Base-by-base conservation (phyloP, 2,888 invertebrate species). In the Phoenoteleia sp. region DNA sequence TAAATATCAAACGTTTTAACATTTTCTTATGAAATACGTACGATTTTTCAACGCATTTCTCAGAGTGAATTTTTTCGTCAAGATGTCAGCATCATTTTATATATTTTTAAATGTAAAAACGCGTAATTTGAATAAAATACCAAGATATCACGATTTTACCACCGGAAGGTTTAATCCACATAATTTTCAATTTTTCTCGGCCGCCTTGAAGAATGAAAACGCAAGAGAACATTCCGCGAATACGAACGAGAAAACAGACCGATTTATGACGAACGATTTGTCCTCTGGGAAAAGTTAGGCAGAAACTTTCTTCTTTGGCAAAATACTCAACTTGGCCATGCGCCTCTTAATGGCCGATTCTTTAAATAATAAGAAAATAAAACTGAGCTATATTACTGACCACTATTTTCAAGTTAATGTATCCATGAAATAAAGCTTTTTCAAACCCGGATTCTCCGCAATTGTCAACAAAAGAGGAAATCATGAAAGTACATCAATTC, bases 181-280 rank as follows among this genome's bases (percentile, higher is more conserved):
- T 74, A 74, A 77, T 75, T 84, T 75, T 64, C 52, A 74, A 75
- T 62, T 64, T 64, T 71, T 39, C 36, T 54, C 42, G 21, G n/a
- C 15, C 25, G 42, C 39, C 5, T 11, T 56, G 27, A 58, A 23
- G 64, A 66, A 77, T 56, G 52, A 74, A 62, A 80, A 54, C 29
- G 67, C 71, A 81, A 49, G 71, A 85, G 83, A 89, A 81, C 84
- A 87, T 82, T 87, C 62, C 71, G 66, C 66, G 76, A 72, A 86
- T 85, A 86, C 85, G 84, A 86, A 79, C 60, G 88, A 87, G 88
- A 87, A 89, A 88, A 89, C 88, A 83, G 88, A 88, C 89, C 89
- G 90, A 93, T 92, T 92, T 93, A 92, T 90, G 91, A 90, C 88
- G 86, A 89, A 87, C 92, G 90, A 92, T 92, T 92, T 92, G 90